Evolutionary conservation across 2,888 invertebrate species (phyloP).

Genomic region (Automeris io): DNA sequence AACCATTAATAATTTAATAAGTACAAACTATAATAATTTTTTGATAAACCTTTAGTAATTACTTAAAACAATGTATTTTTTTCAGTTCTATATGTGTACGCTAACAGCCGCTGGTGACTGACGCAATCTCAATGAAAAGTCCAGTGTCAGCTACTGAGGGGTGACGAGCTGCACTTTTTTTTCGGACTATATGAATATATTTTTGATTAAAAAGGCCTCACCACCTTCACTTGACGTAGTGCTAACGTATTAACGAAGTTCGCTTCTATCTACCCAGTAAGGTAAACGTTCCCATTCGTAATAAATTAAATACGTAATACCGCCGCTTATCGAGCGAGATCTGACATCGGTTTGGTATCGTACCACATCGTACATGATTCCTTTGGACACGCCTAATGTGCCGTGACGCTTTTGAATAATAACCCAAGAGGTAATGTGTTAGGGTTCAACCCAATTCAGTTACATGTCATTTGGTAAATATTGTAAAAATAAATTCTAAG

Average conservation of each 20-base stretch:
- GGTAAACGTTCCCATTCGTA: neutral
- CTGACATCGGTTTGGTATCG: constrained; percentile 23
- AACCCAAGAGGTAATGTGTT: constrained; percentile 9
- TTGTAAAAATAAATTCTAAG: neutral
- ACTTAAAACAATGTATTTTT: too few species aligned
- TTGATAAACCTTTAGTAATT: too few species aligned
- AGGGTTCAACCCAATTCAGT: constrained; percentile 1
- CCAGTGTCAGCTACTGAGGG: too few species aligned
- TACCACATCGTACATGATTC: constrained; percentile 17
- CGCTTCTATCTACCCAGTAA: neutral
- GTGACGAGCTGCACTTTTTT: too few species aligned
- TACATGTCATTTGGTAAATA: neutral
- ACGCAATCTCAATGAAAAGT: too few species aligned
- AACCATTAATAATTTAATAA: too few species aligned
- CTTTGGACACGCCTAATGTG: constrained; percentile 38
- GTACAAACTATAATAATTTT: too few species aligned
- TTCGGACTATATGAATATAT: too few species aligned
- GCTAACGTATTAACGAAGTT: neutral
- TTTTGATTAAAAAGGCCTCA: too few species aligned
- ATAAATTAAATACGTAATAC: constrained; percentile 4
- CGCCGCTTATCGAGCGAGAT: constrained; percentile 20
- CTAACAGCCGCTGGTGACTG: too few species aligned
- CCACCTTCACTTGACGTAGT: neutral
- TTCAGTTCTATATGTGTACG: too few species aligned
- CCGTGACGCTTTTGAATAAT: constrained; percentile 48